Conservation (phyloP, 1,140 invertebrate genomes). For the Zeugodacus cucurbitae region DNA sequence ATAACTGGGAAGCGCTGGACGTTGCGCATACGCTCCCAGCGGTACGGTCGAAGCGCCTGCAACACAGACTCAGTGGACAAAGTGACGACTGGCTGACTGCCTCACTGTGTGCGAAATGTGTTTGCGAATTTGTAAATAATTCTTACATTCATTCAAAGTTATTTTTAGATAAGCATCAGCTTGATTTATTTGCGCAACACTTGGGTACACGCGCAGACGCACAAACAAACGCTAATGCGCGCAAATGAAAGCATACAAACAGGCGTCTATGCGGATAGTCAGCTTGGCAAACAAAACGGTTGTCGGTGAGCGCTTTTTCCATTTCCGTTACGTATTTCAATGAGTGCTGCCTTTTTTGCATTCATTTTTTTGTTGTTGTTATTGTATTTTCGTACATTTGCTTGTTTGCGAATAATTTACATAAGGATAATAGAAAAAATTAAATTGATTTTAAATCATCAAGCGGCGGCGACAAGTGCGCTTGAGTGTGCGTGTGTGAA, state of each 20-base stretch:
- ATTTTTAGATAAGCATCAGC: constrained; percentile 62
- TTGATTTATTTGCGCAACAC: constrained; percentile 63
- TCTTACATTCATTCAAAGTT: constrained; percentile 53
- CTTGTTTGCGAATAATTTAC: constrained; percentile 58
- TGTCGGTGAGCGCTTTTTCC: constrained; percentile 10
- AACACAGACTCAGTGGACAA: background rate
- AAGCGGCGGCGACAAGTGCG: background rate
- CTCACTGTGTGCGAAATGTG: constrained; percentile 50
- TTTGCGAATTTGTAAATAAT: constrained; percentile 65
- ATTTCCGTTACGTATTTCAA: constrained; percentile 53
- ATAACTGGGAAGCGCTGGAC: background rate
- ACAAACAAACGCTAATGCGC: background rate
- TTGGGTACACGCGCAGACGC: background rate
- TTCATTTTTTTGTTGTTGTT: background rate
- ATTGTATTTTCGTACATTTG: background rate
- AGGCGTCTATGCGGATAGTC: background rate
- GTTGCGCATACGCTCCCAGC: background rate
- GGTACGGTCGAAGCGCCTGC: background rate
- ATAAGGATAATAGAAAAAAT: constrained; percentile 65
- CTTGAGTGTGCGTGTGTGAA: background rate
- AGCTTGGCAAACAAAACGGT: background rate
- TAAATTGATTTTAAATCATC: constrained; percentile 66
- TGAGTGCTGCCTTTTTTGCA: background rate
- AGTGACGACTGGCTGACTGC: background rate
- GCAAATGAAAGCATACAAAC: background rate